Percentiles rank a stretch among this genome's conserved stretches.
Evolutionary conservation across 1,140 invertebrate genomes (phyloP).

Genomic region (Hydropsyche tenuis): DNA sequence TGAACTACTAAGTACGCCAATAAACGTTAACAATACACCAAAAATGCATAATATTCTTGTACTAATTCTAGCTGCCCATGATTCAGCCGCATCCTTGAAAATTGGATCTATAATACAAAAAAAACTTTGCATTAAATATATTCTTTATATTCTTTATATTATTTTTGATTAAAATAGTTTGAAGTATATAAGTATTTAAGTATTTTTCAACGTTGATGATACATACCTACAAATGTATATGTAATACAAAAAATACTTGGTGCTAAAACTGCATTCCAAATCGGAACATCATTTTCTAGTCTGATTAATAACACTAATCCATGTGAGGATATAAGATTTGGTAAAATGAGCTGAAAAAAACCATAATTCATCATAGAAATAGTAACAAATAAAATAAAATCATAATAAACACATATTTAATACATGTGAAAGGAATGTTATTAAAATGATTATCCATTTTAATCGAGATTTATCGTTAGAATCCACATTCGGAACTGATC

Average conservation of each 20-base stretch:
- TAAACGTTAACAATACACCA: constrained; percentile 53
- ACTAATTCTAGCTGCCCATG: constrained; percentile 56
- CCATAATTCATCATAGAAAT: neutral
- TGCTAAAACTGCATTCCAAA: constrained; percentile 20
- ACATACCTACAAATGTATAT: constrained; percentile 36
- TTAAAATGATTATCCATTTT: constrained; percentile 38
- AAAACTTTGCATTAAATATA: neutral
- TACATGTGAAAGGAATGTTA: constrained; percentile 39
- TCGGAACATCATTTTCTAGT: constrained; percentile 31
- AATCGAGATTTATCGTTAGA: constrained; percentile 7
- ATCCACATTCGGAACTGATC: constrained; percentile 31
- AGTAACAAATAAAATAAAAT: neutral
- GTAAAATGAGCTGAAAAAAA: constrained; percentile 40
- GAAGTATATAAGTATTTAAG: neutral
- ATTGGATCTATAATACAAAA: constrained; percentile 55
- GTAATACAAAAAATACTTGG: constrained; percentile 36
- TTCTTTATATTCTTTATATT: neutral
- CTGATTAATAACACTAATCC: constrained; percentile 33
- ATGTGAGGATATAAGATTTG: constrained; percentile 39
- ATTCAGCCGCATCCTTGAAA: constrained; percentile 60
- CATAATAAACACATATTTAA: neutral
- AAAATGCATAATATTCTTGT: constrained; percentile 56
- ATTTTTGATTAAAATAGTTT: neutral
- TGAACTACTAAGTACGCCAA: constrained; percentile 53
- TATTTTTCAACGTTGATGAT: too few relatives aligned